phyloP scores from a whole-genome alignment of 2,797 vertebrate species.

The Syngnathus acus region DNA sequence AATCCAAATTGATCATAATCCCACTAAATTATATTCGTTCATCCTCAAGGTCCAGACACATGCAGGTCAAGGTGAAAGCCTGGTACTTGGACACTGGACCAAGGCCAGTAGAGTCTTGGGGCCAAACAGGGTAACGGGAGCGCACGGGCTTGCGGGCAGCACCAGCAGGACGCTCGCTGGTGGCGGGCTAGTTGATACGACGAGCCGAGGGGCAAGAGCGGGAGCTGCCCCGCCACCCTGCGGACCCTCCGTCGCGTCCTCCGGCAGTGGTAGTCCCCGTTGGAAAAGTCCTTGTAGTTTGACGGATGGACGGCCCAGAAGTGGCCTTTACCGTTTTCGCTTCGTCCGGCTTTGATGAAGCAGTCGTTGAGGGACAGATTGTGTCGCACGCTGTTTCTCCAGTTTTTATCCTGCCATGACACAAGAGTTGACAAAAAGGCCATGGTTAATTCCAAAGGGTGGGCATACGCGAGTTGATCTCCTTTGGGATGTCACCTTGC shows the following conservation, averaged over 20 bases:
- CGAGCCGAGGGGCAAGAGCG: conserved; percentile 18
- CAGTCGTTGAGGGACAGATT: conserved; percentile 82
- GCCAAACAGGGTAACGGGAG: conserved; percentile 43
- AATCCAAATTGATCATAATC: conserved; percentile 1
- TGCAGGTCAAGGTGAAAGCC: conserved; percentile 35
- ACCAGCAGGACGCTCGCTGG: conserved; percentile 48
- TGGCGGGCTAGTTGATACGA: conserved; percentile 31
- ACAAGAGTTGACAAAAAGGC: conserved; percentile 4
- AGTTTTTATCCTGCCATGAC: conserved; percentile 77
- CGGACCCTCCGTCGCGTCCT: conserved; percentile 70
- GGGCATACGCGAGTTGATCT: conserved; percentile 32
- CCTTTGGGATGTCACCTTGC: conserved; percentile 36
- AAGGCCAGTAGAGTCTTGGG: conserved; percentile 62
- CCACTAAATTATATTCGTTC: conserved; percentile 10
- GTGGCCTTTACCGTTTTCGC: conserved; percentile 80
- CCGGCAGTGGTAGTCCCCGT: conserved; percentile 75
- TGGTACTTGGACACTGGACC: conserved; percentile 44
- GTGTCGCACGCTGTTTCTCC: conserved; percentile 81
- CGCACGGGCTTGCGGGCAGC: conserved; percentile 45
- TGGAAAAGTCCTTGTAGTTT: conserved; percentile 74
- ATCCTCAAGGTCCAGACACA: conserved; percentile 31
- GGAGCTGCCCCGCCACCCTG: conserved; percentile 49
- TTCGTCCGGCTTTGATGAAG: conserved; percentile 78
- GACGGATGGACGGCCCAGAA: conserved; percentile 80
- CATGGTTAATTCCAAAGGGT: not conserved